Conservation (phyloP, 1,140 invertebrate genomes). For the Euura lappo region DNA sequence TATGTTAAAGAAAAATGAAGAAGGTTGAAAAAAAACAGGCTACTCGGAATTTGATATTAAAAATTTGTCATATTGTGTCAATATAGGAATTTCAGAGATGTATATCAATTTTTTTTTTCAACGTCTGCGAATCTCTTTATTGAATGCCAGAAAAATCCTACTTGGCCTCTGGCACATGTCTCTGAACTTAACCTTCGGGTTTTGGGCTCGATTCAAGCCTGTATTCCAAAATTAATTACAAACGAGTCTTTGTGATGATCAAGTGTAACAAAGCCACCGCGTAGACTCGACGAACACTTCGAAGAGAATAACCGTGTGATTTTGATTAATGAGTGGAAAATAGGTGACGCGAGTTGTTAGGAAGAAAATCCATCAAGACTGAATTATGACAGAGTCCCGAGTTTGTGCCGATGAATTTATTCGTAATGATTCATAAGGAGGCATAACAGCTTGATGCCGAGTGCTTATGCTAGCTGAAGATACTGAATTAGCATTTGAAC, state of each 20-base stretch:
- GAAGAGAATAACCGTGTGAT: constrained; percentile 1
- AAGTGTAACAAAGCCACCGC: too few species aligned
- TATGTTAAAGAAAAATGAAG: neutral
- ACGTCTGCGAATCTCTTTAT: too few species aligned
- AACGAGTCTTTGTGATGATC: too few species aligned
- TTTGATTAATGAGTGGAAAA: constrained; percentile 2
- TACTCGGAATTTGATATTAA: constrained; percentile 60
- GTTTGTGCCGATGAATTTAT: neutral
- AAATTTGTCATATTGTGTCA: constrained; percentile 59
- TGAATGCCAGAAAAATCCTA: too few species aligned
- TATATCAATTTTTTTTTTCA: constrained; percentile 35
- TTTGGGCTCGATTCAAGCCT: too few species aligned
- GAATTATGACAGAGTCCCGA: neutral
- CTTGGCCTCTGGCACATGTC: too few species aligned
- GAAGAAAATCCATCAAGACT: neutral
- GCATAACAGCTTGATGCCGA: neutral
- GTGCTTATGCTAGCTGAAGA: neutral
- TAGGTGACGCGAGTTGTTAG: neutral
- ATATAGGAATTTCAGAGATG: constrained; percentile 61
- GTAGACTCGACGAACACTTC: neutral
- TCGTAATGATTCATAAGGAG: neutral
- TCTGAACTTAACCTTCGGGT: too few species aligned
- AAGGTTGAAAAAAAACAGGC: neutral
- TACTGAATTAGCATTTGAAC: too few species aligned
- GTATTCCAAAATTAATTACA: too few species aligned